Evolutionary conservation across 2,797 vertebrate genomes (phyloP).

Genomic region (Zonotrichia albicollis): DNA sequence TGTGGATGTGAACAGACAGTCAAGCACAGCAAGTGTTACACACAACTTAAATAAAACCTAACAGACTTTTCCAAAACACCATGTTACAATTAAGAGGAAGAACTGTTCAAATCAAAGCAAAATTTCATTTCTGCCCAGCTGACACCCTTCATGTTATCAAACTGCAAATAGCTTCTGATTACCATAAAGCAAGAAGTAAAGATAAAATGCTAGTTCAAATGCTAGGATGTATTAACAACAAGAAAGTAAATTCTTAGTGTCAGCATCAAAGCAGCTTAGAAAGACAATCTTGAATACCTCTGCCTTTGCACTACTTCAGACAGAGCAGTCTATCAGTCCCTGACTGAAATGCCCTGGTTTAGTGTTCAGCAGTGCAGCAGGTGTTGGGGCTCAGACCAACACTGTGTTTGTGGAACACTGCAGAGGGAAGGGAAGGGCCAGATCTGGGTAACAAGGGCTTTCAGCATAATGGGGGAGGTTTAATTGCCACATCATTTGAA

Average conservation of each 20-base stretch:
- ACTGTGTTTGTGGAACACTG: neutral
- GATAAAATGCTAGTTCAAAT: neutral
- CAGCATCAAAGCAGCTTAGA: neutral
- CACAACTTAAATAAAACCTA: neutral
- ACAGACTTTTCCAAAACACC: neutral
- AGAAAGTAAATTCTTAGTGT: neutral
- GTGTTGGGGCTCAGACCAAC: neutral
- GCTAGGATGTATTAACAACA: neutral
- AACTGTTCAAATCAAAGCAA: neutral
- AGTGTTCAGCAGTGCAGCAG: neutral
- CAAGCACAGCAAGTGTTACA: neutral
- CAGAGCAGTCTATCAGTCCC: neutral
- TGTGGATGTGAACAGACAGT: neutral
- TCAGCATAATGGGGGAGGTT: neutral
- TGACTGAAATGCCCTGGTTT: neutral
- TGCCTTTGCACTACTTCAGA: neutral
- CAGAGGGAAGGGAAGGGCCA: neutral
- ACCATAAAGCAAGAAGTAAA: neutral
- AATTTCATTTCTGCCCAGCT: neutral
- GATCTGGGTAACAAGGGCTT: neutral
- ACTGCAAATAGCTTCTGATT: neutral
- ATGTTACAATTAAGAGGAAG: neutral
- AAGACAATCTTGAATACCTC: neutral
- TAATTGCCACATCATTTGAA: neutral
- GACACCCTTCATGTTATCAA: neutral